Evolutionary conservation across 2,888 invertebrate genomes (phyloP), one percentile per base, ranked within the genome.

Genomic region (Eurytoma adleriae): DNA sequence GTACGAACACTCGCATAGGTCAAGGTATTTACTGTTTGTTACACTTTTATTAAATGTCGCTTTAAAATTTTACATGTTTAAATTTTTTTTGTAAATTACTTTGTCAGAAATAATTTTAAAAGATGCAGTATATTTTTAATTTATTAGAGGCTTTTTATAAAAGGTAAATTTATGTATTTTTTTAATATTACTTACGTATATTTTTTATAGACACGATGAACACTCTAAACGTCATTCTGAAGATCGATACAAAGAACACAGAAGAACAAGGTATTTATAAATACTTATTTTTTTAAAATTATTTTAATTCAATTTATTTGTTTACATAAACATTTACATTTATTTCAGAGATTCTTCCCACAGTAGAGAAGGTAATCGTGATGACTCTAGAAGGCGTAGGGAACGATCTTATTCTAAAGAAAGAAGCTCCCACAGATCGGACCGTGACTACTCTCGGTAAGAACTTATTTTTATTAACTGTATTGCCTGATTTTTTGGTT

Each of bases 391-490:
- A 62, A 78, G 71, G 27, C 59, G 20, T 24, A 50, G 40, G 1
- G 30, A n/a, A 0, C 59, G 75, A 10, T 81, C 81, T 0, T 62
- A 57, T 18, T 81, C 78, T 0, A 59, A 67, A 62, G 77, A 81
- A 14, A 68, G 75, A 1, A 71, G 75, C 20, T 62, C 61, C 40
- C 67, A 68, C 13, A 77, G 74, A 66, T 73, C 66, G 14, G 73
- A 80, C 3, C 80, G 62, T 18, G 73, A 71, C 5, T 68, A 80
- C 50, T 62, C 62, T 1, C 50, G 73, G 77, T 80, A 77, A 77
- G 50, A 64, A 27, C 27, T 40, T 64, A 40, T 7, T 50, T 0
- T 50, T 12, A 48, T 3, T 18, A 4, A 7, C 30, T 24, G 3
- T 48, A 48, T 16, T 54, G 24, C 24, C 1, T 24, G 24, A 73